Conservation (phyloP, 2,888 invertebrate species). For the Philonicus albiceps region DNA sequence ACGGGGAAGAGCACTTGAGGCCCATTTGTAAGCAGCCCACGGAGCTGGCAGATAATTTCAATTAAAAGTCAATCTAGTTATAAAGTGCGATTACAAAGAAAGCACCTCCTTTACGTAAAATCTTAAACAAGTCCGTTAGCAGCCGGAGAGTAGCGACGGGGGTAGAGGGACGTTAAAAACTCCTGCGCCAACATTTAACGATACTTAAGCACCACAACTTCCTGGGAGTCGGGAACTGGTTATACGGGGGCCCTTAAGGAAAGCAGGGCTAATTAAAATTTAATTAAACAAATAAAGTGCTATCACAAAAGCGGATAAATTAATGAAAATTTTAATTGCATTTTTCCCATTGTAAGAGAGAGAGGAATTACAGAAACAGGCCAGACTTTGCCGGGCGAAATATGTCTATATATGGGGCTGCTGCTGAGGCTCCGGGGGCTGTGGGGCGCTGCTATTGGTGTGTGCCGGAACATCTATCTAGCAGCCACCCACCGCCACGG, state of each 20-base stretch:
- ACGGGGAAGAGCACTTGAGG: background rate
- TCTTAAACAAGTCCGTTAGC: constrained; percentile 18
- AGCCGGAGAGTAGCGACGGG: background rate
- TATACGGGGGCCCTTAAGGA: constrained; percentile 17
- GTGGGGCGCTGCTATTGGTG: constrained; percentile 1
- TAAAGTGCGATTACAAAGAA: constrained; percentile 37
- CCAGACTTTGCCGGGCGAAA: constrained; percentile 28
- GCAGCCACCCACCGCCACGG: constrained; percentile 1
- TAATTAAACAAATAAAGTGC: constrained; percentile 55
- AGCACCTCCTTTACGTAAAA: constrained; percentile 31
- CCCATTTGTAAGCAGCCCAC: constrained; percentile 18
- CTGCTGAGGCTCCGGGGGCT: background rate
- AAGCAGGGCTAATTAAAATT: constrained; percentile 53
- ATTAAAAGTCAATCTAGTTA: constrained; percentile 39
- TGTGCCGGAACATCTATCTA: constrained; percentile 35
- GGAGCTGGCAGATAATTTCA: constrained; percentile 29
- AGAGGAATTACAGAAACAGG: constrained; percentile 36
- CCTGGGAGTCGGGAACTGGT: constrained; percentile 22
- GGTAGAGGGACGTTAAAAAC: background rate
- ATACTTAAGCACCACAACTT: constrained; percentile 39
- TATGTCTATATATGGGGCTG: constrained; percentile 27
- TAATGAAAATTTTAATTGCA: constrained; percentile 55
- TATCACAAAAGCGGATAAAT: constrained; percentile 55
- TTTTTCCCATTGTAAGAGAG: constrained; percentile 48
- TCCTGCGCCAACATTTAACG: constrained; percentile 29